phyloP scores from a whole-genome alignment of 2,113 vertebrate species.

The Piprites chloris region DNA sequence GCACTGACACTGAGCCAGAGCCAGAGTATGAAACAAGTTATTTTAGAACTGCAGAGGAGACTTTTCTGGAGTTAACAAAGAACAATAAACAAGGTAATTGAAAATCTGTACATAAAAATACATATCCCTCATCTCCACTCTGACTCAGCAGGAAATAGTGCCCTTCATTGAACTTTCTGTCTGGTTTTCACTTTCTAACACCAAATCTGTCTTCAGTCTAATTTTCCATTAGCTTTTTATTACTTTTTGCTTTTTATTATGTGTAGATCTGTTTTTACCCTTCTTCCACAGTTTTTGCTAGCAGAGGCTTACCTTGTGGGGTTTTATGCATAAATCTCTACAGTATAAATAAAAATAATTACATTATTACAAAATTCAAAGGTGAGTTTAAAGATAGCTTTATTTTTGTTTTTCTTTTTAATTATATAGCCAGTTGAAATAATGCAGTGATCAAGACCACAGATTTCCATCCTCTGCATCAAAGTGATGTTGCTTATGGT shows the following conservation, averaged over 20 bases:
- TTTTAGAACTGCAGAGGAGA: conserved; percentile 55
- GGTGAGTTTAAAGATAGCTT: not conserved
- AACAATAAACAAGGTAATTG: conserved; percentile 68
- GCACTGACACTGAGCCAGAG: conserved; percentile 67
- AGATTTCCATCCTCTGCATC: not conserved
- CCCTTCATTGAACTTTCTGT: not conserved
- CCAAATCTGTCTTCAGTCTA: conserved; percentile 8
- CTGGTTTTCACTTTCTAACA: conserved; percentile 4
- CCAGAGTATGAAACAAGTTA: conserved; percentile 45
- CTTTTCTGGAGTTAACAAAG: conserved; percentile 57
- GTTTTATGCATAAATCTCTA: not conserved
- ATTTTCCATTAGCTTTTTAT: conserved; percentile 56
- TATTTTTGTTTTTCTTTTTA: not conserved
- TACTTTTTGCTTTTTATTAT: conserved; percentile 6
- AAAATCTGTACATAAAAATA: not conserved
- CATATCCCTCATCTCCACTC: not conserved
- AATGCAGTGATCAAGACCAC: not conserved
- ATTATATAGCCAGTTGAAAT: not conserved
- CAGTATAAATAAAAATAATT: conserved; percentile 12
- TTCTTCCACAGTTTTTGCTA: not conserved
- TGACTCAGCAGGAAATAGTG: not conserved
- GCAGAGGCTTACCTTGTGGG: not conserved
- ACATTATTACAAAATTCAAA: conserved; percentile 4
- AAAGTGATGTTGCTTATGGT: not conserved
- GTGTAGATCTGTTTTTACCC: not conserved